Conservation (phyloP, 2,797 vertebrate species). For the Eulemur rubriventer region DNA sequence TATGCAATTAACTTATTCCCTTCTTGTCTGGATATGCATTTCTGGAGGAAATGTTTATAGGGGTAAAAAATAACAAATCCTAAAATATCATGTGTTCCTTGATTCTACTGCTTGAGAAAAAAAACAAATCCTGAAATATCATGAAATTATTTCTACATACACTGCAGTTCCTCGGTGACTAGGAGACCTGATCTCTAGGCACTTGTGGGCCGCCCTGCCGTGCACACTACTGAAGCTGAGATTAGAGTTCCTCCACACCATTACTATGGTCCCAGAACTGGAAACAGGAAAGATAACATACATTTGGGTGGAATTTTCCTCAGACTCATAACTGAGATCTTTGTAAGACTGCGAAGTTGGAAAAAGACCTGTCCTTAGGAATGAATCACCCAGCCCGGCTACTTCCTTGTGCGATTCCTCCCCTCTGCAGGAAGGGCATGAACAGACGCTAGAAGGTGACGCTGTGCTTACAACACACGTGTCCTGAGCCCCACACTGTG, state of each 20-base stretch:
- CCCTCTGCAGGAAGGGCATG: background rate
- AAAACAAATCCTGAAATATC: background rate
- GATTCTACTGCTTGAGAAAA: background rate
- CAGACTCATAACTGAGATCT: background rate
- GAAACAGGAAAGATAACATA: background rate
- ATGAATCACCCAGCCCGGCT: fast-evolving
- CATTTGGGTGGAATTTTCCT: background rate
- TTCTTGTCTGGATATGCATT: background rate
- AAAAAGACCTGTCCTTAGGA: background rate
- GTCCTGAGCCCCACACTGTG: fast-evolving
- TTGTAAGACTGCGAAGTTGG: background rate
- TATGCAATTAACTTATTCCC: slow-evolving; percentile 18
- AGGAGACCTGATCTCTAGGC: background rate
- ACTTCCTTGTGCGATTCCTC: background rate
- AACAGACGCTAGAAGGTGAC: fast-evolving
- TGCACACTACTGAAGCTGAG: background rate
- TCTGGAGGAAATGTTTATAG: background rate
- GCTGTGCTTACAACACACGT: fast-evolving
- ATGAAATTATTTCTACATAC: background rate
- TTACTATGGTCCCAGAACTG: background rate
- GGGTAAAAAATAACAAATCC: background rate
- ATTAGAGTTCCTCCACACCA: background rate
- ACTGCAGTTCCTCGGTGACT: background rate
- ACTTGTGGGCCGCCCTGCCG: fast-evolving
- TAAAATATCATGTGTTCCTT: background rate